Evolutionary conservation across 2,797 vertebrate species (phyloP).

Genomic region (Chiroxiphia lanceolata): DNA sequence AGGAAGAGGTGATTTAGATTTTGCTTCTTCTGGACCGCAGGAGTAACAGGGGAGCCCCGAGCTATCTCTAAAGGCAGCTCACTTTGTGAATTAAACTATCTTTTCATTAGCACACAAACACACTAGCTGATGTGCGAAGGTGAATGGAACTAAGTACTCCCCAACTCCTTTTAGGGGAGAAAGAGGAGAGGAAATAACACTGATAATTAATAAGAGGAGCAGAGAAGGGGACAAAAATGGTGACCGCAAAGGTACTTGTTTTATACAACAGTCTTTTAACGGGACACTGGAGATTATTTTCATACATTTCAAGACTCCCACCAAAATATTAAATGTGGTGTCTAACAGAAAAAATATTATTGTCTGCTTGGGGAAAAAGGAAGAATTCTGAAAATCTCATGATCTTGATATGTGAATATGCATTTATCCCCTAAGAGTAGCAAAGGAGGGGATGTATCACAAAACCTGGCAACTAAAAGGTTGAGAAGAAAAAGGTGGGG

Average conservation of each 20-base stretch:
- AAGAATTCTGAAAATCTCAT: not conserved
- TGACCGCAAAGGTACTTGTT: not conserved
- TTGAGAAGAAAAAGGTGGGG: not conserved
- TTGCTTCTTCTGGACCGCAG: not conserved
- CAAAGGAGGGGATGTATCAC: not conserved
- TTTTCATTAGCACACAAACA: not conserved
- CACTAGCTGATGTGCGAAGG: not conserved
- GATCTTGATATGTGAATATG: not conserved
- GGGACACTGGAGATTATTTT: not conserved
- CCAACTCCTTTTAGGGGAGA: not conserved
- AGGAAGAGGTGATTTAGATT: slow-evolving; percentile 42
- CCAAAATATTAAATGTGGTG: not conserved
- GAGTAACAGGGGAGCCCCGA: not conserved
- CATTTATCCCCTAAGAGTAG: not conserved
- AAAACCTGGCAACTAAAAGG: not conserved
- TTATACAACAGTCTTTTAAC: not conserved
- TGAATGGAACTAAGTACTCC: not conserved
- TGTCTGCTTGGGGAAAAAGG: not conserved
- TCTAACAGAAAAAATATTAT: not conserved
- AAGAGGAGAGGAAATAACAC: not conserved
- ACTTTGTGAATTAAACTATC: not conserved
- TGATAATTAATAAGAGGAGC: not conserved
- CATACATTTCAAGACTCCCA: not conserved
- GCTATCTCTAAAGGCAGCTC: slow-evolving; percentile 8
- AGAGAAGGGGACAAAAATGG: not conserved